Base-by-base conservation (phyloP, 2,113 vertebrate species). In the Zingel zingel region DNA sequence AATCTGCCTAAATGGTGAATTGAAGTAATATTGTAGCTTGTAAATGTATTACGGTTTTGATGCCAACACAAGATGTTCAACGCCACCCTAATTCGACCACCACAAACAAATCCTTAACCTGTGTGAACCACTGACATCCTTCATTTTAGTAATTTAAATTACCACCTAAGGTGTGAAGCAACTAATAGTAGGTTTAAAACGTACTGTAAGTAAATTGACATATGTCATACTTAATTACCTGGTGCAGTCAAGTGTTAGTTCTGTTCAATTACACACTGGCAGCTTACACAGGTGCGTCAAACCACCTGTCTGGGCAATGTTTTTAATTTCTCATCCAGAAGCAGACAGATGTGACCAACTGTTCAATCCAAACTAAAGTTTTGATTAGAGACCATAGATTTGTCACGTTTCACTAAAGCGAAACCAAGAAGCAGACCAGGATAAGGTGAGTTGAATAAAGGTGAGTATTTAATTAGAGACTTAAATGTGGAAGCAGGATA, bases 181-280 rank as follows among this genome's bases (percentile, higher is more conserved):
- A 27, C 18, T 19, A 30, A 75, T 65, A 19, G 33, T 39, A n/a
- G 25, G 30, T 16, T 62, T 61, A 33, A 68, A 69, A 70, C 0
- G 0, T 6, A 47, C 12, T n/a, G n/a, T 7, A n/a, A 73, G 39
- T 56, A 21, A 23, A 63, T 82, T 67, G 39, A 73, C 3, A 15
- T 50, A 23, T 13, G 72, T 53, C 73, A 67, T n/a, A 59, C 10
- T 48, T 72, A 67, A 72, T 77, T n/a, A 77, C 33, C 27, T 18
- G 45, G 21, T 39, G 61, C 25, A 50, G 43, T 47, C 21, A 58
- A 50, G 43, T 77, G 74, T 68, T 56, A 43, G 25, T 36, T 62
- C 18, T 57, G 36, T 61, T 61, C 51, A 65, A 16, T 45, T 66
- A 57, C 11, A 61, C 16, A 13, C 47, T 47, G 23, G 36, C 53